phyloP scores from a whole-genome alignment of 2,888 invertebrate genomes.

The Calliscelio sp. region DNA sequence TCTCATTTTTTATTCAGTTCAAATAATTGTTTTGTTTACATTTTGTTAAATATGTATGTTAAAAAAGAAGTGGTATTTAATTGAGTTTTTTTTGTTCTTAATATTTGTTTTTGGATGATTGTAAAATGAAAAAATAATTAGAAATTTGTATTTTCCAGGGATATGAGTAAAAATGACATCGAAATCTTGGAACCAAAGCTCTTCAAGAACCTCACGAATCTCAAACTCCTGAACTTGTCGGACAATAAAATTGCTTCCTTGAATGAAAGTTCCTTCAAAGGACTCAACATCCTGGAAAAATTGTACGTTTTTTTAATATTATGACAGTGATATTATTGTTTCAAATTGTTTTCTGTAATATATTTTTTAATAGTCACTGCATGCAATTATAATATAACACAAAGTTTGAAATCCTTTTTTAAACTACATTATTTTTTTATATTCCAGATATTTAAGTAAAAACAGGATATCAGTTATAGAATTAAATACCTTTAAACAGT shows the following conservation, averaged over 20 bases:
- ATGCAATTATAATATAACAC: too few species aligned
- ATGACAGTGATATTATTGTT: too few species aligned
- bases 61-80: too few species aligned
- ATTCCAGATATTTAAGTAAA: conserved; percentile 91
- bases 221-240: conserved; percentile 89
- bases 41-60: neutral
- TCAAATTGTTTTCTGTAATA: too few species aligned
- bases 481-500: conserved; percentile 91
- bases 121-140: neutral
- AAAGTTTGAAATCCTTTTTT: too few species aligned
- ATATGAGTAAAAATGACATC: conserved; percentile 89
- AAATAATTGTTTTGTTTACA: too few species aligned
- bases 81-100: neutral
- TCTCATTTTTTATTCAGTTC: too few species aligned
- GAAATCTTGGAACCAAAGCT: conserved; percentile 85
- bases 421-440: too few species aligned
- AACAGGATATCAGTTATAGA: conserved; percentile 92
- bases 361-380: too few species aligned
- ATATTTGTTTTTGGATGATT: too few species aligned
- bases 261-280: conserved; percentile 90
- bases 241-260: conserved; percentile 90
- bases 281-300: conserved; percentile 90
- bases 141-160: conserved; percentile 85
- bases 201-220: conserved; percentile 83
- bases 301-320: conserved; percentile 89